phyloP scores from a whole-genome alignment of 1,140 invertebrate genomes.

The Drosophila burlai region DNA sequence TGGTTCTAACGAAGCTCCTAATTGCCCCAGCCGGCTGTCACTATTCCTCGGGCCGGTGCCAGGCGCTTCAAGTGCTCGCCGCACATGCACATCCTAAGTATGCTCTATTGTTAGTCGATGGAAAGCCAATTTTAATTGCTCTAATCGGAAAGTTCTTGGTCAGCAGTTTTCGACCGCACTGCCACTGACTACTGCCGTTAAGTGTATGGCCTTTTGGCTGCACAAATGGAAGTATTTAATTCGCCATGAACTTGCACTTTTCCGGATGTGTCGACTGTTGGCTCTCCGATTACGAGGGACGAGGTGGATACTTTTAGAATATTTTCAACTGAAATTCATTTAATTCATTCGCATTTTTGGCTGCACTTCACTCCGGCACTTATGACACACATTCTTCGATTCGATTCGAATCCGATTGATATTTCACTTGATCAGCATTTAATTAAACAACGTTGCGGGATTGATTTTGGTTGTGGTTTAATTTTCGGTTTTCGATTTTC shows the following conservation, averaged over 20 bases:
- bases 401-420: slow-evolving; percentile 29
- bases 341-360: slow-evolving; percentile 19
- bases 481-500: slow-evolving; percentile 8
- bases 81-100: slow-evolving; percentile 37
- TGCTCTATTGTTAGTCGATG: slow-evolving; percentile 12
- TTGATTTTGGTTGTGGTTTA: slow-evolving; percentile 18
- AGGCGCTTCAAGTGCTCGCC: slow-evolving; percentile 22
- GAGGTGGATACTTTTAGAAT: slow-evolving; percentile 12
- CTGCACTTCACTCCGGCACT: slow-evolving; percentile 35
- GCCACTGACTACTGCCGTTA: slow-evolving; percentile 10
- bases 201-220: slow-evolving; percentile 2
- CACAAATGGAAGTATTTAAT: slow-evolving; percentile 24
- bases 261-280: slow-evolving; percentile 18
- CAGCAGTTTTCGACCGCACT: slow-evolving; percentile 18
- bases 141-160: slow-evolving; percentile 18
- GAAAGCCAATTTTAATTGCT: slow-evolving; percentile 33
- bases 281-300: slow-evolving; percentile 16
- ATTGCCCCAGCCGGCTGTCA: slow-evolving; percentile 32
- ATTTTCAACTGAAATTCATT: slow-evolving; percentile 31
- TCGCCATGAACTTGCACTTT: slow-evolving; percentile 29
- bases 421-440: slow-evolving; percentile 51
- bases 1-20: slow-evolving; percentile 29
- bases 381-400: slow-evolving; percentile 51
- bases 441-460: slow-evolving; percentile 29
- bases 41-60: slow-evolving; percentile 1